Evolutionary conservation across 2,797 vertebrate genomes (phyloP), one percentile per base, ranked within the genome.

Genomic region (Falco naumanni): DNA sequence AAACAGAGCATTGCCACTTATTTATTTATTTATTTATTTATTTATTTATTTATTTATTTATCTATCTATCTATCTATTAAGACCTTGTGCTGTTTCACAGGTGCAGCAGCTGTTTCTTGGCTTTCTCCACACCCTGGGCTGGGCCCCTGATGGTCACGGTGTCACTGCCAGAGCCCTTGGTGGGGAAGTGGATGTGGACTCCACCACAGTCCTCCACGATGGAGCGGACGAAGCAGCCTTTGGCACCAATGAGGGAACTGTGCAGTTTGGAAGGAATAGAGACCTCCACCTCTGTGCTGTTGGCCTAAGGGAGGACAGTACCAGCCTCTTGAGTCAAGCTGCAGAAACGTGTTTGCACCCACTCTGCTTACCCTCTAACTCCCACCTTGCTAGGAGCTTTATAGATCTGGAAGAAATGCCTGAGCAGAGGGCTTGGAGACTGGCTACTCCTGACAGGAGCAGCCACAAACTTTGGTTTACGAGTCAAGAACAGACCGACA

Each of bases 151-250:
- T 99, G 96, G 98, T 99, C 85, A 99, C 99, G 0, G 99, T 99
- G 96, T 99, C 99, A 19, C 99, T 99, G 50, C 99, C 99, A 3
- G 99, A 99, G 89, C 99, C 99, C 96, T 99, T 99, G 0, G 99
- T 99, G 48, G 99, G 99, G 85, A 99, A 99, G 97, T 99, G 99
- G 96, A 99, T 99, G 97, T 99, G 99, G 69, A 99, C 99, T 0
- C 99, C 99, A 3, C 99, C 99, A 15, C 99, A 99, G 95, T 99
- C 99, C 96, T 99, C 99, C 99, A 99, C 99, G 97, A 99, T 99
- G 19, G 99, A 99, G 75, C 99, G 99, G 97, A 99, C 99, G 93
- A 99, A 99, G 81, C 99, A 99, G 47, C 99, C 99, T 98, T 99
- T 99, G 5, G 99, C 99, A 65, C 99, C 99, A 43, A 99, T 99